Evolutionary conservation across 2,797 vertebrate genomes (phyloP), one percentile per base, ranked within the genome.

Genomic region (Fundulus diaphanus): DNA sequence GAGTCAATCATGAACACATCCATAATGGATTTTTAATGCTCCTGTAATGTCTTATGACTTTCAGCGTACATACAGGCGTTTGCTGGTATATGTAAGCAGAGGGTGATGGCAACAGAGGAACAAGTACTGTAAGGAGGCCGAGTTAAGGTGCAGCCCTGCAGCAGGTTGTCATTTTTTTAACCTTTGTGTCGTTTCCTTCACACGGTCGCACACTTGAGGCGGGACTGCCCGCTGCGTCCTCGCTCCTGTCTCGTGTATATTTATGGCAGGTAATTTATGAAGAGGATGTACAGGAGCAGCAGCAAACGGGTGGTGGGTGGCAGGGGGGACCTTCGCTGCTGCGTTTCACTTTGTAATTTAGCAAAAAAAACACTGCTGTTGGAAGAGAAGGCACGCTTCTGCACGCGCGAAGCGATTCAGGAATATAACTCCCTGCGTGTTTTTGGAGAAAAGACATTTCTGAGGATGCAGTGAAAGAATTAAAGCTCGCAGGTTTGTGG

Each of bases 271-370:
- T 89, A 59, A 86, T 83, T 81, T 82, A 79, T 79, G 73, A 74
- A 48, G 79, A 86, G 78, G 80, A 82, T 84, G 81, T 87, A 88
- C 67, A 83, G 85, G 83, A 87, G 24, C 27, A 85, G 79, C 82
- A 84, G 82, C 87, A 70, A 18, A 7, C 22, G 6, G 48, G 11
- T 46, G 44, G 12, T 46, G 44, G 44, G 16, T 2, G 72, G n/a
- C n/a, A n/a, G n/a, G n/a, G 76, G 80, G 82, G 82, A 71, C 79
- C 77, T 79, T 81, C 75, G 84, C 81, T 77, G 85, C 66, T 84
- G 88, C 79, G 83, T 90, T 91, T 90, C 86, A 82, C 88, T 83
- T 91, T 91, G 88, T 92, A 89, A 92, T 88, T 88, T 82, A 91
- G 85, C 82, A 12, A 74, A 85, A 91, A 74, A 85, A 91, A 82